Evolutionary conservation across 2,113 vertebrate species (phyloP).

Genomic region (Cyprinodon variegatus): DNA sequence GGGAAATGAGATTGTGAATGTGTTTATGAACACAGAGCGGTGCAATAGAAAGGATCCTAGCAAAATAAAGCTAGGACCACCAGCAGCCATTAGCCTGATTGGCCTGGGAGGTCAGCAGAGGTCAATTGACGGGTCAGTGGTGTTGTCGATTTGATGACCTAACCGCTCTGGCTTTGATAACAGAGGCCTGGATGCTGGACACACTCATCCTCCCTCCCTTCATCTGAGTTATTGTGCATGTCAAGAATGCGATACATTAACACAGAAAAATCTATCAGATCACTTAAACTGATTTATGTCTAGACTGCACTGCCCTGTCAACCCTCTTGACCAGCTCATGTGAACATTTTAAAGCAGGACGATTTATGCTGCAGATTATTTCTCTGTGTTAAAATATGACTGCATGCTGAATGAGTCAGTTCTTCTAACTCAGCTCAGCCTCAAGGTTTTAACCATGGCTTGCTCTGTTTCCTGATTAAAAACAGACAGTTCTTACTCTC

Average conservation of each 20-base stretch:
- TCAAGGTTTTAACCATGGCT: not conserved
- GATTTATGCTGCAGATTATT: constrained; percentile 77
- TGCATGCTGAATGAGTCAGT: constrained; percentile 29
- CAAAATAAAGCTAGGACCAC: constrained; percentile 44
- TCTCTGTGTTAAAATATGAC: constrained; percentile 60
- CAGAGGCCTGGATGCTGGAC: constrained; percentile 44
- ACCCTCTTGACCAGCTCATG: constrained; percentile 63
- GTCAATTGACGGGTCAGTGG: constrained; percentile 81
- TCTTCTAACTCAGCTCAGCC: constrained; percentile 1
- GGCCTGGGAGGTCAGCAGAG: constrained; percentile 74
- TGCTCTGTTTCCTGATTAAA: not conserved
- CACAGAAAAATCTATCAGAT: constrained; percentile 79
- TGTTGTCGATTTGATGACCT: constrained; percentile 77
- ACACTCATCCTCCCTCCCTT: constrained; percentile 24
- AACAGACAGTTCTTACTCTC: not conserved
- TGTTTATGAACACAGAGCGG: constrained; percentile 9
- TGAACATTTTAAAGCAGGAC: constrained; percentile 68
- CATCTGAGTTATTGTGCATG: constrained; percentile 76
- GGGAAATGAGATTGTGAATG: constrained; percentile 31
- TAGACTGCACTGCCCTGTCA: constrained; percentile 49
- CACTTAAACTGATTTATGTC: constrained; percentile 79
- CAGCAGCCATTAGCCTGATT: constrained; percentile 80
- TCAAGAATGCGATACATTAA: constrained; percentile 71
- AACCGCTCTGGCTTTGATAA: constrained; percentile 56
- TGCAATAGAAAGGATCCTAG: constrained; percentile 46